Evolutionary conservation across 2,113 vertebrate genomes (phyloP).

Genomic region (Platichthys stellatus): DNA sequence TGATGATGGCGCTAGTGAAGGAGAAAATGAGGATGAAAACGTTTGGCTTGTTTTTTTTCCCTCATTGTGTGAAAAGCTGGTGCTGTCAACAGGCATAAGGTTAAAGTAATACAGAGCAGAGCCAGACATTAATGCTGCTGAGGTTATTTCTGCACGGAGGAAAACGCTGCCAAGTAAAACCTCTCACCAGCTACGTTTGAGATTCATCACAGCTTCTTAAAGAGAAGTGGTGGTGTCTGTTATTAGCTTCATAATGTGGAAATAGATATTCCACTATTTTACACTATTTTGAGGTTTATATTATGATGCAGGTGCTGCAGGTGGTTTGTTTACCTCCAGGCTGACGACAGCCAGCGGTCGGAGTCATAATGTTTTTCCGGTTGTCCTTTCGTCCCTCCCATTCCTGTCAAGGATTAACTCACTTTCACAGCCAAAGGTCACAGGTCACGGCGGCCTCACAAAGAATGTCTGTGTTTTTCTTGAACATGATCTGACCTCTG

Average conservation of each 20-base stretch:
- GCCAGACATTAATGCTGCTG: neutral
- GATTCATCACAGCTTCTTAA: constrained; percentile 1
- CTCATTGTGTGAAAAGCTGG: constrained; percentile 22
- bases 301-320: neutral
- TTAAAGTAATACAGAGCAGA: neutral
- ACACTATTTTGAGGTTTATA: constrained; percentile 2
- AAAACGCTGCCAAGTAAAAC: constrained; percentile 3
- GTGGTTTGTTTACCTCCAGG: too few species aligned
- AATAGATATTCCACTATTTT: neutral
- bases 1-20: constrained; percentile 16
- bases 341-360: too few species aligned
- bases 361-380: too few species aligned
- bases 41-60: constrained; percentile 34
- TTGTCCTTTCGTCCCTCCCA: too few species aligned
- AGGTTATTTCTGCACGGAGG: neutral
- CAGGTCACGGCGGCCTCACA: too few species aligned
- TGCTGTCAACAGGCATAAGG: neutral
- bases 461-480: too few species aligned
- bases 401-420: too few species aligned
- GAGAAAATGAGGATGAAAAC: constrained; percentile 44
- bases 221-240: neutral
- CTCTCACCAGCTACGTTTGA: constrained; percentile 29
- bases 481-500: too few species aligned
- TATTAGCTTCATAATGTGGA: constrained; percentile 22
- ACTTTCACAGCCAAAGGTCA: too few species aligned